phyloP scores from a whole-genome alignment of 1,140 invertebrate genomes.

The Physella acuta region DNA sequence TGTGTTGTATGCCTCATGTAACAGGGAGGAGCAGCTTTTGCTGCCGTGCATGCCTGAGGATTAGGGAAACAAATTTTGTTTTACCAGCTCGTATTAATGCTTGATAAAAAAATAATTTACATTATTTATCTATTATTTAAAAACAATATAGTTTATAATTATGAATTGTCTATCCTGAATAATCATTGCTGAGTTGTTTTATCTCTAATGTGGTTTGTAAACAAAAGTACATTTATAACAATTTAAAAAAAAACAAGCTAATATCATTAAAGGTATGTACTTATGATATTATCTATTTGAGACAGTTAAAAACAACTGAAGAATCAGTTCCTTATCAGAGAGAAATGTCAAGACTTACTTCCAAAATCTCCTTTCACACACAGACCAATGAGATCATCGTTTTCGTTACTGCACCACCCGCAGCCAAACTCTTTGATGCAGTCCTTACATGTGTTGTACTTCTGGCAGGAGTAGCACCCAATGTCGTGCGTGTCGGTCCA shows the following conservation, averaged over 20 bases:
- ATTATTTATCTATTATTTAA: too few relatives aligned
- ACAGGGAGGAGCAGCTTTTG: constrained; percentile 34
- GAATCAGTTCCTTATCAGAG: not conserved
- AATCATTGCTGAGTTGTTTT: too few relatives aligned
- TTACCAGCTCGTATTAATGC: too few relatives aligned
- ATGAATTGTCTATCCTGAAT: not conserved
- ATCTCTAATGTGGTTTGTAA: too few relatives aligned
- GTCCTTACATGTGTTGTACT: constrained; percentile 75
- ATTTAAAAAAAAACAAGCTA: not conserved
- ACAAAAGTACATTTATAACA: too few relatives aligned
- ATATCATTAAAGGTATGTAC: not conserved
- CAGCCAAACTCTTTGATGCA: constrained; percentile 83
- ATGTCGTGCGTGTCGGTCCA: constrained; percentile 74
- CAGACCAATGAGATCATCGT: constrained; percentile 81
- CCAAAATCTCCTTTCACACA: constrained; percentile 64
- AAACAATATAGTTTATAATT: constrained; percentile 5
- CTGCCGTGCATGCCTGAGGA: constrained; percentile 37
- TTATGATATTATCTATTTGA: not conserved
- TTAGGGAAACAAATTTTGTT: too few relatives aligned
- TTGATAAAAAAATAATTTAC: too few relatives aligned
- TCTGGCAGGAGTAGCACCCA: constrained; percentile 77
- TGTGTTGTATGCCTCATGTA: constrained; percentile 33
- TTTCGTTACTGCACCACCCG: constrained; percentile 88
- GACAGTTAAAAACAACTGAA: not conserved
- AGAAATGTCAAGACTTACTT: constrained; percentile 39